Conservation (phyloP, 2,797 vertebrate species). For the Centropyge bicolor region DNA sequence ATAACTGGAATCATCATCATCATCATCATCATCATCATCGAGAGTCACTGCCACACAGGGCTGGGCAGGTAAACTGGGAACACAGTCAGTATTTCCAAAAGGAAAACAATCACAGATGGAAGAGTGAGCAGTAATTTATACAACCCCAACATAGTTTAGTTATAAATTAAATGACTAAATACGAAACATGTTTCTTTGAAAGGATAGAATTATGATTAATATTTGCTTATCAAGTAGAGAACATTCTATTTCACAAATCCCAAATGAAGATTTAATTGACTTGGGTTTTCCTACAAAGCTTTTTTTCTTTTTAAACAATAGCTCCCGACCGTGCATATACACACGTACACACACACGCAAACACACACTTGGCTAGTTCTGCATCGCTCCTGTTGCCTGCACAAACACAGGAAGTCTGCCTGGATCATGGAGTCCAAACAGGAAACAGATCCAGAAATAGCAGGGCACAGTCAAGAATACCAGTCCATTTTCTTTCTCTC, state of each 20-base stretch:
- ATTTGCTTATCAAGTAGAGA: background rate
- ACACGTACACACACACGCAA: slow-evolving; percentile 1
- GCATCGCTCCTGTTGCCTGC: background rate
- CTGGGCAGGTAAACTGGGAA: background rate
- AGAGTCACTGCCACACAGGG: background rate
- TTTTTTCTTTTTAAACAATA: slow-evolving; percentile 11
- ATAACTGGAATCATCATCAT: slow-evolving; percentile 9
- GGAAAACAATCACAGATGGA: background rate
- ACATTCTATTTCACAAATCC: slow-evolving; percentile 19
- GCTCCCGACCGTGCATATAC: background rate
- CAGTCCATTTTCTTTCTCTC: slow-evolving; percentile 29
- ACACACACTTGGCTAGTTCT: background rate
- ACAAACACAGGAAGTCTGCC: slow-evolving; percentile 66
- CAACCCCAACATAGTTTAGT: background rate
- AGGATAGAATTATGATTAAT: background rate
- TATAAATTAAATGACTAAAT: slow-evolving; percentile 1
- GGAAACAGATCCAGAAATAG: slow-evolving; percentile 70
- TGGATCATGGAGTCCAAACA: slow-evolving; percentile 47
- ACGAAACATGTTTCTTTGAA: background rate
- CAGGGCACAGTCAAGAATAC: slow-evolving; percentile 25
- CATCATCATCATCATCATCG: background rate
- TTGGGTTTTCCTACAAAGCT: slow-evolving; percentile 1
- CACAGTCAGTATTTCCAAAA: background rate
- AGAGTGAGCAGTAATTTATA: background rate
- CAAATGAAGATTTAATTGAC: background rate